phyloP scores from a whole-genome alignment of 2,888 invertebrate species.

The Acholoe squamosa region DNA sequence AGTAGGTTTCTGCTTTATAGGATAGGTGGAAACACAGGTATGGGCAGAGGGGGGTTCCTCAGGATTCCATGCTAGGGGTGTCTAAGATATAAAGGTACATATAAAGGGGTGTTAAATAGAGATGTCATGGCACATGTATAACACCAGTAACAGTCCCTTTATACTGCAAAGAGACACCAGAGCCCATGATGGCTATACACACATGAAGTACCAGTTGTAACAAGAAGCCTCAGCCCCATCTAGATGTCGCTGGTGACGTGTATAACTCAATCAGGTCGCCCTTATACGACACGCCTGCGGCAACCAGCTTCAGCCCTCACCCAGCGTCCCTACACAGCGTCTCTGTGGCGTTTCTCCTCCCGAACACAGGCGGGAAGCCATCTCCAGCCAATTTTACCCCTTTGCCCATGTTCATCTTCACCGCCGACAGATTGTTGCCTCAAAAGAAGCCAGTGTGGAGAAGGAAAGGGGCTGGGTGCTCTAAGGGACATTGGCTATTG shows the following conservation, averaged over 20 bases:
- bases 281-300: not conserved
- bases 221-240: not conserved
- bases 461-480: not conserved
- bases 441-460: not conserved
- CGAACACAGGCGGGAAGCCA: not conserved
- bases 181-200: too few relatives aligned
- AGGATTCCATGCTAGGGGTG: too few relatives aligned
- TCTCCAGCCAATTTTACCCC: conserved; percentile 37
- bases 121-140: not conserved
- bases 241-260: conserved; percentile 6
- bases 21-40: too few relatives aligned
- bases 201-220: not conserved
- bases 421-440: conserved; percentile 25
- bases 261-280: conserved; percentile 26
- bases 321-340: too few relatives aligned
- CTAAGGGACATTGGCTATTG: not conserved
- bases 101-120: too few relatives aligned
- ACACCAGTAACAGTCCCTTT: too few relatives aligned
- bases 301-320: not conserved
- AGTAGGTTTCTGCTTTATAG: too few relatives aligned
- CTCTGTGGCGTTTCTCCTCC: too few relatives aligned
- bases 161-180: too few relatives aligned
- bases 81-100: too few relatives aligned
- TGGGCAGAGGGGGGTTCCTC: too few relatives aligned
- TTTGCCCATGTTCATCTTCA: conserved; percentile 1